Evolutionary conservation across 2,113 vertebrate species (phyloP).

Genomic region (Tiliqua scincoides): DNA sequence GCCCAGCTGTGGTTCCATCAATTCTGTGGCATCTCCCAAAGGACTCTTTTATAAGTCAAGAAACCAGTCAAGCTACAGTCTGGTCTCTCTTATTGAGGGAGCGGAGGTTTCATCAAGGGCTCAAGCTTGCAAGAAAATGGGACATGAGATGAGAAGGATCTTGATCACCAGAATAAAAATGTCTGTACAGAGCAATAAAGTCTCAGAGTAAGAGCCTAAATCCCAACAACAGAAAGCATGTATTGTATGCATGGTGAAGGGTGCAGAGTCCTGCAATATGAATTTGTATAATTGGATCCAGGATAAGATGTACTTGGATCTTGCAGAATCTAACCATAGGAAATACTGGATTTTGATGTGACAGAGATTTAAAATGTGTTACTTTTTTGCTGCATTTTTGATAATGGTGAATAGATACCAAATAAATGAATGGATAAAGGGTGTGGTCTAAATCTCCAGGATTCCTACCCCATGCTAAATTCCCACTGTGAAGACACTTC

Average conservation of each 20-base stretch:
- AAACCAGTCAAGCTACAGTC: not conserved
- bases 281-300: not conserved
- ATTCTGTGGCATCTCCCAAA: not conserved
- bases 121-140: not conserved
- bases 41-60: not conserved
- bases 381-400: not conserved
- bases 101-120: not conserved
- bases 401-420: not conserved
- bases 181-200: not conserved
- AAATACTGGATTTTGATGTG: not conserved
- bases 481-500: not conserved
- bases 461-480: not conserved
- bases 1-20: not conserved
- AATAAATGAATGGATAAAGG: not conserved
- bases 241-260: not conserved
- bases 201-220: not conserved
- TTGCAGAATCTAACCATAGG: not conserved
- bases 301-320: not conserved
- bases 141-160: too few relatives aligned
- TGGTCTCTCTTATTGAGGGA: not conserved
- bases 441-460: not conserved
- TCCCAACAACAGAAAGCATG: not conserved
- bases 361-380: not conserved
- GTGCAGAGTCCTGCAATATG: too few relatives aligned
- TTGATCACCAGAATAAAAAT: not conserved